phyloP scores from a whole-genome alignment of 2,113 vertebrate genomes.

The Gymnogyps californianus region DNA sequence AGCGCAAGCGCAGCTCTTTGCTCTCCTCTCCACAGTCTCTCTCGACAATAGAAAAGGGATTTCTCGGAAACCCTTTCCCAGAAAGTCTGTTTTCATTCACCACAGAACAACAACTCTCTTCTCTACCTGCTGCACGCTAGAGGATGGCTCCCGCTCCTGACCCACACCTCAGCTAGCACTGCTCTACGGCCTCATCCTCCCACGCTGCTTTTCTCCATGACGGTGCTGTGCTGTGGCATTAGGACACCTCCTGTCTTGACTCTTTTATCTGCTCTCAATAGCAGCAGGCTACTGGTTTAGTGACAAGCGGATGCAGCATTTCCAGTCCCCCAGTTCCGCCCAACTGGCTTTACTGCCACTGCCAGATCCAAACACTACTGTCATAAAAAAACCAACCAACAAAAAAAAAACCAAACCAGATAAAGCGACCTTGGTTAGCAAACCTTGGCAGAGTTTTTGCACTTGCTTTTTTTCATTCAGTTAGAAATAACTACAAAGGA shows the following conservation, averaged over 20 bases:
- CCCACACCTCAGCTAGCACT: not conserved
- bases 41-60: not conserved
- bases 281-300: not conserved
- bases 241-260: not conserved
- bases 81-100: not conserved
- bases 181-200: rapidly evolving
- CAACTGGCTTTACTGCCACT: not conserved
- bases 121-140: not conserved
- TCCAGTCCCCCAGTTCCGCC: not conserved
- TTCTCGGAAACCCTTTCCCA: not conserved
- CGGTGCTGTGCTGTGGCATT: rapidly evolving
- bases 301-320: not conserved
- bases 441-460: not conserved
- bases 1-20: not conserved
- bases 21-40: not conserved
- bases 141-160: not conserved
- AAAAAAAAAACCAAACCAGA: not conserved
- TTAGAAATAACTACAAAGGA: not conserved
- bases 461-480: not conserved
- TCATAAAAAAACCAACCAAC: no score
- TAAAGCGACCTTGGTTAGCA: not conserved
- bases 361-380: not conserved
- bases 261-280: not conserved
- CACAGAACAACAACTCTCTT: not conserved
- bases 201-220: not conserved